These are phyloP conservation scores for Pipa parva DNA, from an alignment of 2,113 vertebrate genomes.

Conservation along the genomic window DNA sequence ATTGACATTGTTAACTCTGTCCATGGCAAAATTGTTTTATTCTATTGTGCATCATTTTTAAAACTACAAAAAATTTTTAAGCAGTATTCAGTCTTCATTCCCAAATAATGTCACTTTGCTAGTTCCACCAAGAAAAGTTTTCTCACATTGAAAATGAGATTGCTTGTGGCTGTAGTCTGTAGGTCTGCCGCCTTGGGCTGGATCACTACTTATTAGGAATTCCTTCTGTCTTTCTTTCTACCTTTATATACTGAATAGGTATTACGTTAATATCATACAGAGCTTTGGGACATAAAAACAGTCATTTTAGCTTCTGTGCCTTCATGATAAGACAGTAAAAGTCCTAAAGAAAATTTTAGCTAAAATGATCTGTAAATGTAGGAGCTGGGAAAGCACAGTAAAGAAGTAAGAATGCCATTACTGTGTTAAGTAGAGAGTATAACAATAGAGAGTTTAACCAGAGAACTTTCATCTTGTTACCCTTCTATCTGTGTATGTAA, in stretches of 20 bases:
- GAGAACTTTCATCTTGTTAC: not conserved
- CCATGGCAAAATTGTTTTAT: not conserved
- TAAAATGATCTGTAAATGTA: too few relatives aligned
- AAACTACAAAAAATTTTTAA: too few relatives aligned
- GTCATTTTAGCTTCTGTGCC: not conserved
- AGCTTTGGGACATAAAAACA: not conserved
- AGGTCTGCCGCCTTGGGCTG: not conserved
- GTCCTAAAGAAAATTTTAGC: not conserved
- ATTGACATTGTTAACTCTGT: not conserved
- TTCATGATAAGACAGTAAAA: not conserved
- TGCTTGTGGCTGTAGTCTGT: conserved; percentile 5
- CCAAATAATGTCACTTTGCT: conserved; percentile 1
- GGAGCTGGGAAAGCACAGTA: too few relatives aligned
- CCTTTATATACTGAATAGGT: too few relatives aligned
- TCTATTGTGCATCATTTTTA: conserved; percentile 24
- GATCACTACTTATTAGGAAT: conserved; percentile 7
- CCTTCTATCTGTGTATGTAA: not conserved
- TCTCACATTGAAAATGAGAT: not conserved
- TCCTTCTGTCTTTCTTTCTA: not conserved
- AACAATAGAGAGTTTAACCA: too few relatives aligned
- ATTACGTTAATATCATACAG: not conserved
- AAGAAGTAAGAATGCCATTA: too few relatives aligned
- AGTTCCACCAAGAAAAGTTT: conserved; percentile 5
- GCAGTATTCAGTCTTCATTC: conserved; percentile 6
- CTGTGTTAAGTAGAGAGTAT: not conserved